Percentiles rank a stretch among this genome's conserved stretches.
These are phyloP conservation scores for Orchesella cincta DNA, from an alignment of 1,140 invertebrate genomes.

Conservation along the genomic window DNA sequence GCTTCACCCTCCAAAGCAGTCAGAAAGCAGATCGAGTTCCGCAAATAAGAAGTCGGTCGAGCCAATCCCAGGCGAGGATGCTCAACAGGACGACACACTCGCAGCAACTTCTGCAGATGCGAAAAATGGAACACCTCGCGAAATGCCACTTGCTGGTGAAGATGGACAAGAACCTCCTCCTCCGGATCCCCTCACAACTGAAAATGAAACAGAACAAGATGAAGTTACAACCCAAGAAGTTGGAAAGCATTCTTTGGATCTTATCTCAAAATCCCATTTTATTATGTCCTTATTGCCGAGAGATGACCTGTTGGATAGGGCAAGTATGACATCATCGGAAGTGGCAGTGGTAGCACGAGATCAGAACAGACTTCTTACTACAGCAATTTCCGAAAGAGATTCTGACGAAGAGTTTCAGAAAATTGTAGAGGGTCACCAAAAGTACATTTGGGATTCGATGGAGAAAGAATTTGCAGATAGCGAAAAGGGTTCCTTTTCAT, in stretches of 20 bases:
- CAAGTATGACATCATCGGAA: slow-evolving; percentile 3
- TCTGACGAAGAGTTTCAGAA: not conserved
- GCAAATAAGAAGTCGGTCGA: not conserved
- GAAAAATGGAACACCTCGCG: too few species aligned
- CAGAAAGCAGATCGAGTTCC: not conserved
- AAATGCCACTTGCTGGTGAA: too few species aligned
- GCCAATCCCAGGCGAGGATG: not conserved
- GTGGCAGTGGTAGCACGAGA: not conserved
- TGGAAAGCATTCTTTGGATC: not conserved
- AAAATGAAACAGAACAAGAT: not conserved
- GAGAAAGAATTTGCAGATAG: not conserved
- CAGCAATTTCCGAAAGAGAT: not conserved
- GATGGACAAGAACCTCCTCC: not conserved
- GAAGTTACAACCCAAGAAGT: not conserved
- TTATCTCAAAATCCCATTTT: not conserved
- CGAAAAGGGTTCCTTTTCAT: not conserved
- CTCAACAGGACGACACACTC: too few species aligned
- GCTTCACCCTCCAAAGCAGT: not conserved
- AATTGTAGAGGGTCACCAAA: not conserved
- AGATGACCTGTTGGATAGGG: not conserved
- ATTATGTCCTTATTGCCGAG: not conserved
- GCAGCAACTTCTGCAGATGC: too few species aligned
- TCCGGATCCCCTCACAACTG: not conserved
- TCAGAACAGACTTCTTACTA: not conserved
- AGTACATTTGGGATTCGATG: not conserved